Conservation (phyloP, 2,113 vertebrate species). For the Hydropotes inermis region DNA sequence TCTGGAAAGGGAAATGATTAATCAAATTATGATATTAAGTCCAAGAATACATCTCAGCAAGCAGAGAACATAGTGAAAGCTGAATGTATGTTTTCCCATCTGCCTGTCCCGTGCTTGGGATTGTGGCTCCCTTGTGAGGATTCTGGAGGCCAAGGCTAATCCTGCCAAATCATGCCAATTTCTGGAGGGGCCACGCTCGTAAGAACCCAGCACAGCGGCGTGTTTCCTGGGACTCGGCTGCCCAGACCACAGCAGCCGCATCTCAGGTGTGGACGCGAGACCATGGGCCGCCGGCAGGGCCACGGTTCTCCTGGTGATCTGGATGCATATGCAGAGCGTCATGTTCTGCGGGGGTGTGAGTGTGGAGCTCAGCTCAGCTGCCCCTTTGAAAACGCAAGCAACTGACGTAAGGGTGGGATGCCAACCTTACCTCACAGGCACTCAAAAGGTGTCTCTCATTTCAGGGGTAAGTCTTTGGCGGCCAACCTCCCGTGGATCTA, state of each 20-base stretch:
- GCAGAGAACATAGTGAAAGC: rapidly evolving
- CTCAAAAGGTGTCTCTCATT: background rate
- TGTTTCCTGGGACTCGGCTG: rapidly evolving
- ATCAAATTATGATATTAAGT: background rate
- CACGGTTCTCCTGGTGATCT: rapidly evolving
- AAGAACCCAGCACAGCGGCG: rapidly evolving
- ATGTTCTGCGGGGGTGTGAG: rapidly evolving
- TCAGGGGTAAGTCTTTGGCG: background rate
- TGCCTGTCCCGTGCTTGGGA: background rate
- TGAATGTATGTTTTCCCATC: no score
- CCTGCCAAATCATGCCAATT: rapidly evolving
- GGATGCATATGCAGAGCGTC: rapidly evolving
- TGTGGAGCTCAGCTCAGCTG: rapidly evolving
- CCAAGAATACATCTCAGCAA: no score
- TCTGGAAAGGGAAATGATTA: background rate
- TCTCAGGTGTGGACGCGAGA: rapidly evolving
- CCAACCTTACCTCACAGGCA: background rate
- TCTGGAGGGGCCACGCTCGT: rapidly evolving
- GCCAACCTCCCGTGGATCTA: background rate
- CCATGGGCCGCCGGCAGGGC: rapidly evolving
- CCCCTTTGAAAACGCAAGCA: background rate
- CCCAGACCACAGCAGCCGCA: rapidly evolving
- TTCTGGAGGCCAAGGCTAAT: no score
- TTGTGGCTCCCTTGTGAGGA: background rate
- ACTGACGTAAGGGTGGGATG: rapidly evolving